Conservation (phyloP, 1,140 invertebrate species). For the Vanessa tameamea region DNA sequence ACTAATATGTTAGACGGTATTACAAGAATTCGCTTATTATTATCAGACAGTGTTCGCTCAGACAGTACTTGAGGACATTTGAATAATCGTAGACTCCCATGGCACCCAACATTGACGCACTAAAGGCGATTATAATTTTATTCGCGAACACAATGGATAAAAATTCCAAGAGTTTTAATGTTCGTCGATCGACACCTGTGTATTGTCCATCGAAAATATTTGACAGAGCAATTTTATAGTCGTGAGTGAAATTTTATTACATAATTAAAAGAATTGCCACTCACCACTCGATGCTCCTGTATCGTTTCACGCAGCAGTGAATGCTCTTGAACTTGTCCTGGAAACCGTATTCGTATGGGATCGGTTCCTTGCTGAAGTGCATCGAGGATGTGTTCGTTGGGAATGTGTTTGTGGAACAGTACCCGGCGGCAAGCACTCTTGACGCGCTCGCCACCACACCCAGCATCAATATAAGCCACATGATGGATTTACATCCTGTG, state of each 20-base stretch:
- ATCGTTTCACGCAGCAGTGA: slow-evolving; percentile 87
- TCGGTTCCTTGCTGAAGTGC: slow-evolving; percentile 87
- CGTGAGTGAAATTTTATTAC: slow-evolving; percentile 53
- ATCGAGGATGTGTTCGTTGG: slow-evolving; percentile 77
- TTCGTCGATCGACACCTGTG: slow-evolving; percentile 50
- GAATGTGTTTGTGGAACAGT: slow-evolving; percentile 73
- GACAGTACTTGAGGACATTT: slow-evolving; percentile 21
- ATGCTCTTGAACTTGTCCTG: slow-evolving; percentile 86
- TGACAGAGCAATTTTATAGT: slow-evolving; percentile 43
- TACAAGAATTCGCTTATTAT: neutral
- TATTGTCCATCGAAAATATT: slow-evolving; percentile 50
- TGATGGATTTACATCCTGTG: slow-evolving; percentile 54
- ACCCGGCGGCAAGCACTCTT: slow-evolving; percentile 54
- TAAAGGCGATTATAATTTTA: slow-evolving; percentile 49
- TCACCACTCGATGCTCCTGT: slow-evolving; percentile 89
- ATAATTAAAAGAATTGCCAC: slow-evolving; percentile 48
- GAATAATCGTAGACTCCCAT: slow-evolving; percentile 28
- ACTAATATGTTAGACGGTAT: too few species aligned
- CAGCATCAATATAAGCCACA: slow-evolving; percentile 54
- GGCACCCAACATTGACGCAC: slow-evolving; percentile 38
- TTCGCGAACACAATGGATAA: slow-evolving; percentile 54
- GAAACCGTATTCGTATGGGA: slow-evolving; percentile 84
- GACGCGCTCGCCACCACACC: slow-evolving; percentile 44
- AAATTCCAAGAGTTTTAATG: slow-evolving; percentile 57
- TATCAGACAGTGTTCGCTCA: neutral